These are phyloP conservation scores for Rhagoletis pomonella DNA, from an alignment of 1,140 invertebrate genomes.

Conservation along the genomic window DNA sequence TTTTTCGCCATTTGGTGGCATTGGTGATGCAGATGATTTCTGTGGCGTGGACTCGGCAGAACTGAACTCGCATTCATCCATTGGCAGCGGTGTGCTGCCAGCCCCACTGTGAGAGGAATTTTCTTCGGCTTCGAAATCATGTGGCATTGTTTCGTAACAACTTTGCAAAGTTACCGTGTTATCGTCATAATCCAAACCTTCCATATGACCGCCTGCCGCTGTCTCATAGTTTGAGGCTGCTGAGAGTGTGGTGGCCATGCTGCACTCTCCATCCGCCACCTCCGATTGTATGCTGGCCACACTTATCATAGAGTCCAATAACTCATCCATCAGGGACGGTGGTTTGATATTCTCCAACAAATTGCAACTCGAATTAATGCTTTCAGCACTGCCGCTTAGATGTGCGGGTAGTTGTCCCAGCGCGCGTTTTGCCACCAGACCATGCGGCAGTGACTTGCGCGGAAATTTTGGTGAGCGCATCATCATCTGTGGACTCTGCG, in stretches of 20 bases:
- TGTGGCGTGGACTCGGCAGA: conserved; percentile 84
- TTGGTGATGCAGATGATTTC: conserved; percentile 71
- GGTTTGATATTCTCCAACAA: conserved; percentile 86
- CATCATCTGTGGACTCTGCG: conserved; percentile 68
- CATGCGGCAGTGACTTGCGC: conserved; percentile 82
- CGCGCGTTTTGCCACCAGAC: conserved; percentile 81
- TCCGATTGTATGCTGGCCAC: conserved; percentile 89
- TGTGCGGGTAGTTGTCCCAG: conserved; percentile 74
- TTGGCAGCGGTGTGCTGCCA: conserved; percentile 75
- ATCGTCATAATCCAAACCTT: conserved; percentile 78
- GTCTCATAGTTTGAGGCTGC: conserved; percentile 71
- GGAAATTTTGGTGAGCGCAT: conserved; percentile 70
- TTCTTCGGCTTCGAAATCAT: conserved; percentile 71
- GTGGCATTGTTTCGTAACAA: conserved; percentile 69
- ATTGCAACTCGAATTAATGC: conserved; percentile 77
- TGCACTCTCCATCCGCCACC: conserved; percentile 77
- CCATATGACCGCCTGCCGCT: conserved; percentile 69
- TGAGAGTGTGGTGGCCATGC: conserved; percentile 69
- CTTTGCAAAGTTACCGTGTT: conserved; percentile 75
- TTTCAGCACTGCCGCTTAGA: conserved; percentile 72
- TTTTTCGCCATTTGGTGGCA: conserved; percentile 59
- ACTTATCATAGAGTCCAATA: conserved; percentile 88
- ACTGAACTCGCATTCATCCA: conserved; percentile 76
- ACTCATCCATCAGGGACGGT: conserved; percentile 86
- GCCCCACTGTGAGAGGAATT: conserved; percentile 66